Evolutionary conservation across 2,113 vertebrate species (phyloP).

Genomic region (Callipepla californica): DNA sequence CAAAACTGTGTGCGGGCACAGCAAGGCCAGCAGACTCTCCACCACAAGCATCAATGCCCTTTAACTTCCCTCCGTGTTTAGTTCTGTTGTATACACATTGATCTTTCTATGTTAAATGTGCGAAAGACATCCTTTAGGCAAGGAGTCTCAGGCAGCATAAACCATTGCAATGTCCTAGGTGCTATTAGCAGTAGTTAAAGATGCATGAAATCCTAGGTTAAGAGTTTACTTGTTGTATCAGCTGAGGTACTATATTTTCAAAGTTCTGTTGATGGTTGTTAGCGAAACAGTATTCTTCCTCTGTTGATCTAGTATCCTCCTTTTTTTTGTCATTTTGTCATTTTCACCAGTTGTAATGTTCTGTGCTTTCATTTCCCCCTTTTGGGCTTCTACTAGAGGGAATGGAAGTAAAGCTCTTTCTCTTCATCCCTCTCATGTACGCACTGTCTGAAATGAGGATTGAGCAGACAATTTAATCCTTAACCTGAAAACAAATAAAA

Average conservation of each 20-base stretch:
- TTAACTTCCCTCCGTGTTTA: slow-evolving; percentile 9
- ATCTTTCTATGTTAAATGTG: background rate
- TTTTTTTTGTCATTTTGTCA: background rate
- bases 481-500: background rate
- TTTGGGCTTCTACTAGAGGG: background rate
- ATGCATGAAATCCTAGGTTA: background rate
- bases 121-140: background rate
- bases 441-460: fast-evolving
- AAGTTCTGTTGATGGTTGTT: background rate
- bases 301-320: background rate
- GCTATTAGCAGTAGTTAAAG: background rate
- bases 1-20: background rate
- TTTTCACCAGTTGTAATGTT: background rate
- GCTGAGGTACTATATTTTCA: background rate
- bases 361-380: background rate
- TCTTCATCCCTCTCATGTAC: background rate
- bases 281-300: background rate
- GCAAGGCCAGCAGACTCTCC: background rate
- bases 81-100: background rate
- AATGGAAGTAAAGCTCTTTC: background rate
- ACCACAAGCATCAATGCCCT: background rate
- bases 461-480: background rate
- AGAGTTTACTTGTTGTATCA: background rate
- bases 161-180: background rate
- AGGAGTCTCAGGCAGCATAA: background rate